Conservation (phyloP, 2,888 invertebrate species). For the Heteromyza rotundicornis region DNA sequence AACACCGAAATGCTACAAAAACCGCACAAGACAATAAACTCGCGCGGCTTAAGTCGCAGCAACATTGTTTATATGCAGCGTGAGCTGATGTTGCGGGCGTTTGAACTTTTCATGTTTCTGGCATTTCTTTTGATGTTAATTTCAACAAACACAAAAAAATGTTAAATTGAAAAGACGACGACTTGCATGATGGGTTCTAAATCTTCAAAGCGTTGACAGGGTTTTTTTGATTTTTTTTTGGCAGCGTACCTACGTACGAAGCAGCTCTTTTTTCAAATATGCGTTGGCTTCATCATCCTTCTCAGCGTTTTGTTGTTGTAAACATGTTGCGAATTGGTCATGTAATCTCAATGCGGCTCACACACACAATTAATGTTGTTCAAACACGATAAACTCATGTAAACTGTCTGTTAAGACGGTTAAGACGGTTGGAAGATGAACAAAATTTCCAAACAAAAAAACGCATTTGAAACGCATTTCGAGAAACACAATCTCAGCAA, state of each 20-base stretch:
- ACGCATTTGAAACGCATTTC: slow-evolving; percentile 5
- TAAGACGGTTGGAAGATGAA: no score
- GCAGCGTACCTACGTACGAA: no score
- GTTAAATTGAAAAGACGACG: neutral
- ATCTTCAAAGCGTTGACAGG: slow-evolving; percentile 37
- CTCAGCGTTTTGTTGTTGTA: neutral
- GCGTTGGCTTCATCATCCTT: neutral
- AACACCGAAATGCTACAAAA: no score
- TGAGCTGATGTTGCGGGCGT: neutral
- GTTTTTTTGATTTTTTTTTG: no score
- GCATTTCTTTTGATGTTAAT: neutral
- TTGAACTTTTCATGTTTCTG: neutral
- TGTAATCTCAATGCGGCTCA: neutral
- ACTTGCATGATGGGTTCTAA: slow-evolving; percentile 30
- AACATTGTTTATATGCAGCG: neutral
- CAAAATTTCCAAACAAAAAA: no score
- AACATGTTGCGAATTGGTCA: neutral
- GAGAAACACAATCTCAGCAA: neutral
- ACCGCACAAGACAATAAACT: neutral
- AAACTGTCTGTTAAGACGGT: slow-evolving; percentile 30
- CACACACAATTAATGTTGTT: slow-evolving; percentile 27
- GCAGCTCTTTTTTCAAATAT: neutral
- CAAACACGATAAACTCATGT: slow-evolving; percentile 37
- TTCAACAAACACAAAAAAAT: neutral
- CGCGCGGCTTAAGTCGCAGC: neutral